Conservation (phyloP, 1,140 invertebrate species). For the Magallana angulata region DNA sequence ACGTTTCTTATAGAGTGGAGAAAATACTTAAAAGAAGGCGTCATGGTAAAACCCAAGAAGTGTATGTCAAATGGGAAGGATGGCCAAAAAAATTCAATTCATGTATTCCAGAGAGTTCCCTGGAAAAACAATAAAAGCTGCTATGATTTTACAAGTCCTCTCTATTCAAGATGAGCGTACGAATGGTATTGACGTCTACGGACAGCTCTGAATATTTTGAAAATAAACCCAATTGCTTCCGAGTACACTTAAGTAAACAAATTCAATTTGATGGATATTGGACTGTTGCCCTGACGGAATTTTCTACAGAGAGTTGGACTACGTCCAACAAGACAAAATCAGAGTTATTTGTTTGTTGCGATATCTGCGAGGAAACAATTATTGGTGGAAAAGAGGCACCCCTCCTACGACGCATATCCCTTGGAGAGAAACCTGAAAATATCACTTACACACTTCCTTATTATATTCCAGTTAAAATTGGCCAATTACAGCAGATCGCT, state of each 20-base stretch:
- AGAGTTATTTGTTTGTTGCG: constrained; percentile 5
- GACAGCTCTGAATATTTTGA: constrained; percentile 34
- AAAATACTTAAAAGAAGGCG: constrained; percentile 34
- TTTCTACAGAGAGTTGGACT: constrained; percentile 8
- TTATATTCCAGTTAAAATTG: too few relatives aligned
- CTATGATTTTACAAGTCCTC: not conserved
- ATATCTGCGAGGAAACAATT: too few relatives aligned
- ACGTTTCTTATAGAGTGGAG: constrained; percentile 26
- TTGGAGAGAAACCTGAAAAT: too few relatives aligned
- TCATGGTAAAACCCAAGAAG: constrained; percentile 33
- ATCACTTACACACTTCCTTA: too few relatives aligned
- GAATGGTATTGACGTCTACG: constrained; percentile 47
- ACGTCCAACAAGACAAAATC: not conserved
- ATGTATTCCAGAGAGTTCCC: constrained; percentile 42
- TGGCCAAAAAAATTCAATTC: constrained; percentile 59
- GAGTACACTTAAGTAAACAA: constrained; percentile 44
- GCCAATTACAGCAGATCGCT: too few relatives aligned
- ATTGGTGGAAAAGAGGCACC: too few relatives aligned
- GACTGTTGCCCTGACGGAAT: constrained; percentile 42
- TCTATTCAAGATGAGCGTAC: constrained; percentile 39
- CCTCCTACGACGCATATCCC: too few relatives aligned
- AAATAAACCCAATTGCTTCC: constrained; percentile 41
- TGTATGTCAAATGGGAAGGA: constrained; percentile 48
- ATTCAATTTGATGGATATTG: constrained; percentile 41
- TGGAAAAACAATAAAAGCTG: constrained; percentile 14